Percentiles rank a stretch among this genome's conserved stretches.
phyloP scores from a whole-genome alignment of 2,797 vertebrate genomes.

The Cuniculus paca region DNA sequence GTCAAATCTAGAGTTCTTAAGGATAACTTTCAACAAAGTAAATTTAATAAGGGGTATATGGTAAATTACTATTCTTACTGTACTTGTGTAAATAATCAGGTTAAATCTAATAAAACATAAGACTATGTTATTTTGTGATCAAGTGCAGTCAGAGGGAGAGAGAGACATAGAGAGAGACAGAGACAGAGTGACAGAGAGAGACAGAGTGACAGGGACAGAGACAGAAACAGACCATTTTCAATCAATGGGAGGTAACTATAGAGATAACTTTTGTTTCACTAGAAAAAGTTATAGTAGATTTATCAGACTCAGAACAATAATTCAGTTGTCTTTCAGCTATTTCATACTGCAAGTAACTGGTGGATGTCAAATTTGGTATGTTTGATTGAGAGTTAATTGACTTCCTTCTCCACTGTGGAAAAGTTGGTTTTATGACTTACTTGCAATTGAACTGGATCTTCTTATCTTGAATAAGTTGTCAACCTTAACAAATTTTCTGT shows the following conservation, averaged over 20 bases:
- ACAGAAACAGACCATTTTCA: background rate
- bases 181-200: background rate
- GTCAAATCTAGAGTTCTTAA: background rate
- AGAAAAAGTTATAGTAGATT: background rate
- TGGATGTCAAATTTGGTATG: background rate
- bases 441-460: background rate
- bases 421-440: background rate
- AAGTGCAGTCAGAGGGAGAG: background rate
- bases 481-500: background rate
- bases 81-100: background rate
- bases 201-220: background rate
- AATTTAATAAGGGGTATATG: background rate
- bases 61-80: background rate
- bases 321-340: background rate
- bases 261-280: background rate
- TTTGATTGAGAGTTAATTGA: conserved; percentile 39
- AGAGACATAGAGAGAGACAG: background rate
- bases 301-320: background rate
- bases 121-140: background rate
- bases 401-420: background rate
- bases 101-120: background rate
- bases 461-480: background rate
- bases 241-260: background rate
- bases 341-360: conserved; percentile 23
- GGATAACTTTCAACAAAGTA: background rate